These are phyloP conservation scores for Drosophila borealis DNA, from an alignment of 2,888 invertebrate species.

Conservation along the genomic window DNA sequence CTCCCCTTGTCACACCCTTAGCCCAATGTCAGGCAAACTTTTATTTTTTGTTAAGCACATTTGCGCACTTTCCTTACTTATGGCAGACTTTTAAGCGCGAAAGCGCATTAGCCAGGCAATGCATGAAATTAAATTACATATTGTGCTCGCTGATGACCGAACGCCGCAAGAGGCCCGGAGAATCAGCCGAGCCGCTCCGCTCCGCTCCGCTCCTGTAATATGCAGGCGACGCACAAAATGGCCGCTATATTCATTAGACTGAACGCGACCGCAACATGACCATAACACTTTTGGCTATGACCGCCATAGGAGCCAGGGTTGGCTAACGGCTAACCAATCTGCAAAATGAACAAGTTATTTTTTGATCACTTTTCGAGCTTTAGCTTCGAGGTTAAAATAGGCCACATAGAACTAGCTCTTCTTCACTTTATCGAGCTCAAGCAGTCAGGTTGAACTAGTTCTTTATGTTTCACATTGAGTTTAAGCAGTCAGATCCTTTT, in stretches of 20 bases:
- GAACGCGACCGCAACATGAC: slow-evolving; percentile 35
- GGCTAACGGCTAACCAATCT: neutral
- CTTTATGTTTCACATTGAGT: too few species aligned
- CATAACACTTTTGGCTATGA: slow-evolving; percentile 47
- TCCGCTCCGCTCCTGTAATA: slow-evolving; percentile 1
- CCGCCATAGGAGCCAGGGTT: slow-evolving; percentile 30
- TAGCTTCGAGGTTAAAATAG: too few species aligned
- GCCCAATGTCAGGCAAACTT: slow-evolving; percentile 44
- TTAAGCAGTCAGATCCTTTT: too few species aligned
- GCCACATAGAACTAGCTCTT: neutral
- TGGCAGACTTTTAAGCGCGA: slow-evolving; percentile 75
- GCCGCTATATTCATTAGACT: slow-evolving; percentile 52
- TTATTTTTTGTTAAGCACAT: slow-evolving; percentile 76
- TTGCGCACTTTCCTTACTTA: slow-evolving; percentile 75
- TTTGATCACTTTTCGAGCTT: neutral
- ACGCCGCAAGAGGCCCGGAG: neutral
- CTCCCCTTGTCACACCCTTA: neutral
- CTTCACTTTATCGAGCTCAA: neutral
- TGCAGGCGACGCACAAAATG: slow-evolving; percentile 38
- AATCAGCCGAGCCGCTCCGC: neutral
- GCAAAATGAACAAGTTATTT: neutral
- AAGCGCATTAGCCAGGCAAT: slow-evolving; percentile 80
- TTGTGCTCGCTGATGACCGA: slow-evolving; percentile 48
- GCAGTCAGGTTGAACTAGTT: neutral
- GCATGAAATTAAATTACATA: slow-evolving; percentile 80